Base-by-base conservation (phyloP, 1,140 invertebrate genomes). In the Euura lappo region DNA sequence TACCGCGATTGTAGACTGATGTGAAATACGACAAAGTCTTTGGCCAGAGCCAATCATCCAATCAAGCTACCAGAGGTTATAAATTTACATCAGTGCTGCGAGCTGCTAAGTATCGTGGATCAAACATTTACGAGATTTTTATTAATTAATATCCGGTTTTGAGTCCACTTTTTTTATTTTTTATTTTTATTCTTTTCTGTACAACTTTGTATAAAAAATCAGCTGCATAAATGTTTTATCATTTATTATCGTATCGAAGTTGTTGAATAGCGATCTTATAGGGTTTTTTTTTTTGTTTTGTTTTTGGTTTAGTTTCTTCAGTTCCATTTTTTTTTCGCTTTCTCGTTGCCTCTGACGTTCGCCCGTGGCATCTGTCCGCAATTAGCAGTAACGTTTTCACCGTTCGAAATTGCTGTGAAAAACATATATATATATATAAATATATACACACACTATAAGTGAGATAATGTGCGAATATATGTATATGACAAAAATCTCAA, bases 351-450 rank as follows among this genome's bases (percentile, higher is more conserved):
- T 65, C 65, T 68, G 64, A 65, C 44, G 43, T 43, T 72, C 46
- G 5, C 71, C 28, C 65, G n/a, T n/a, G n/a, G n/a, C n/a, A 68
- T 68, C 28, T 28, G 8, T 78, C 79, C 80, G 84, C 83, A 86
- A 85, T 86, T 84, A 84, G 84, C 84, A 85, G 84, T 86, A 85
- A 86, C 84, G 78, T 83, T 84, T 84, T 84, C 84, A 84, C 85
- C 83, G 84, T 85, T 86, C 84, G 84, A 85, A 81, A 82, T 80
- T 60, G 51, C 78, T 81, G 81, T 79, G 81, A 78, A 84, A 85
- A 84, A 83, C 78, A 74, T 8, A 10, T 8, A 60, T n/a, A 10
- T 8, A 60, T n/a, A n/a, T n/a, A n/a, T n/a, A n/a, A n/a, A n/a
- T n/a, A n/a, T n/a, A n/a, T n/a, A n/a, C n/a, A 28, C 28, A 28